phyloP scores from a whole-genome alignment of 2,797 vertebrate species.

The Tauraco hartlaubi region DNA sequence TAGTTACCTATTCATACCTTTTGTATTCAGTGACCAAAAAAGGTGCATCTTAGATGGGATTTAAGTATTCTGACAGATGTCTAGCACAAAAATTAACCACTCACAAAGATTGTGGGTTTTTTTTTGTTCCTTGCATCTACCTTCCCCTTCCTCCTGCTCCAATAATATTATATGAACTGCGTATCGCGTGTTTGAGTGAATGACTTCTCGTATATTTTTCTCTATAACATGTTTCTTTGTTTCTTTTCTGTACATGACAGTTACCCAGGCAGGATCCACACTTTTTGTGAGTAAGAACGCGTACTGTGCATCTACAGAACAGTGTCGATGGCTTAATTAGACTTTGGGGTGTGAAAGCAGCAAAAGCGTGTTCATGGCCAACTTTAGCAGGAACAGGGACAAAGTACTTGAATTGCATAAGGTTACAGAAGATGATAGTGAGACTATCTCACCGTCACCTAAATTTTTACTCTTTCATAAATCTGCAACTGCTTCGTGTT shows the following conservation, averaged over 20 bases:
- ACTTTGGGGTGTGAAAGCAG: neutral
- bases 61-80: neutral
- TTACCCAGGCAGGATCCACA: neutral
- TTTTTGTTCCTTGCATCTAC: too few relatives aligned
- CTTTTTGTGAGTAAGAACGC: neutral
- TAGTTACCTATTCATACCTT: neutral
- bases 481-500: neutral
- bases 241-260: neutral
- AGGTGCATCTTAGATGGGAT: neutral
- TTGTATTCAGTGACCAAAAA: neutral
- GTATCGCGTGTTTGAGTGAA: neutral
- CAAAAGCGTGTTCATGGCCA: rapidly evolving
- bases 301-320: neutral
- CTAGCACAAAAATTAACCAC: neutral
- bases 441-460: neutral
- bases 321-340: neutral
- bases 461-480: neutral
- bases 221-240: neutral
- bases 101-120: neutral
- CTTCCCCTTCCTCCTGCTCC: too few relatives aligned
- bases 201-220: neutral
- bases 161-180: neutral
- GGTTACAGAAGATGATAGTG: neutral
- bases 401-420: neutral
- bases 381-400: neutral